Percentiles rank a stretch among this genome's conserved stretches.
phyloP scores from a whole-genome alignment of 2,113 vertebrate species.

The Aspiorhynchus laticeps region DNA sequence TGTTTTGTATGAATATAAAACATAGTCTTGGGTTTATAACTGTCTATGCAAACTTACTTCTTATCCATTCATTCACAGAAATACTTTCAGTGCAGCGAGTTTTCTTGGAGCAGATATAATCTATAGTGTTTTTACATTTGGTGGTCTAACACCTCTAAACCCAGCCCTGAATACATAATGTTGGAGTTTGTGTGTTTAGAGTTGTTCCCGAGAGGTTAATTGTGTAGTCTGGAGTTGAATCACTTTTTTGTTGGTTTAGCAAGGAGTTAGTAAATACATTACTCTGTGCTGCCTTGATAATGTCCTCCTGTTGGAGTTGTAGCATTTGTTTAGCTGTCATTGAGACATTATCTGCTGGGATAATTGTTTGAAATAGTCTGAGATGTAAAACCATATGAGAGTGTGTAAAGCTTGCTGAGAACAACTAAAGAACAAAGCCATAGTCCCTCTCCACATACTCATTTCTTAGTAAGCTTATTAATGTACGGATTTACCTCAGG shows the following conservation, averaged over 20 bases:
- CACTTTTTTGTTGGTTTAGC: constrained; percentile 36
- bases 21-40: background rate
- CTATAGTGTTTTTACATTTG: background rate
- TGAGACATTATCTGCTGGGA: constrained; percentile 57
- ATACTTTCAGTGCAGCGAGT: background rate
- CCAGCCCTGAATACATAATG: constrained; percentile 26
- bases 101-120: background rate
- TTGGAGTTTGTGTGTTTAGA: constrained; percentile 12
- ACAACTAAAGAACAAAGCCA: background rate
- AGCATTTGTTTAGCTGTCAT: constrained; percentile 61
- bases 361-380: constrained; percentile 60
- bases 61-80: background rate
- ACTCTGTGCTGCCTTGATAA: constrained; percentile 43
- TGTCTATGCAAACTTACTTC: background rate
- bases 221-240: constrained; percentile 51
- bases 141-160: constrained; percentile 1
- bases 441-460: background rate
- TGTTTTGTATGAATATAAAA: background rate
- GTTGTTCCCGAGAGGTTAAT: constrained; percentile 47
- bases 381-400: constrained; percentile 44
- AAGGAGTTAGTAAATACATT: constrained; percentile 53
- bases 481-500: background rate
- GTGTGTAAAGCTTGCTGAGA: constrained; percentile 13
- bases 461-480: constrained; percentile 21
- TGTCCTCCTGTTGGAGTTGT: constrained; percentile 40